Evolutionary conservation across 2,113 vertebrate genomes (phyloP).

Genomic region (Chionodraco myersi): DNA sequence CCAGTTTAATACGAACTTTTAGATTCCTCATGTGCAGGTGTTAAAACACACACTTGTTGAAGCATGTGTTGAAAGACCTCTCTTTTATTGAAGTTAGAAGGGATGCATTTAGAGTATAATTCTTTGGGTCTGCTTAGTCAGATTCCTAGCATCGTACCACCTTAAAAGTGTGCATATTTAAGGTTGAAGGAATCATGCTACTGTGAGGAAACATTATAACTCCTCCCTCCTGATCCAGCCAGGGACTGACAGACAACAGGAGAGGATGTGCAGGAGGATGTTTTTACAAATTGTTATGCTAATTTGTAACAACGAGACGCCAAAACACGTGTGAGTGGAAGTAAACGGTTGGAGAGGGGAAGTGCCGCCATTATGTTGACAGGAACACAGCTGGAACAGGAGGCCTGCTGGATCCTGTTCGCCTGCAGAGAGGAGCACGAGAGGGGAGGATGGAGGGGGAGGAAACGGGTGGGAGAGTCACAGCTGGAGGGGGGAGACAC

Average conservation of each 20-base stretch:
- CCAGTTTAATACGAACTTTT: background rate
- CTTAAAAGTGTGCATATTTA: background rate
- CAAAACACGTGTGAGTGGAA: slow-evolving; percentile 64
- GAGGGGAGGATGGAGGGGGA: slow-evolving; percentile 15
- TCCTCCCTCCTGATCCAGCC: slow-evolving; percentile 11
- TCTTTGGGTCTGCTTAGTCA: background rate
- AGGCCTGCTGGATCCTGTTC: slow-evolving; percentile 67
- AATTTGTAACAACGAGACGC: slow-evolving; percentile 47
- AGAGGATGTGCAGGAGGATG: slow-evolving; percentile 35
- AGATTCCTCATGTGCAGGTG: background rate
- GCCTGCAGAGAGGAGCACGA: slow-evolving; percentile 49
- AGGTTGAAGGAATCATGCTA: background rate
- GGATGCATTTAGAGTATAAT: background rate
- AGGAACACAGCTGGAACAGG: slow-evolving; percentile 47
- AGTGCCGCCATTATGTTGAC: slow-evolving; percentile 39
- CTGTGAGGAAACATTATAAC: slow-evolving; percentile 34
- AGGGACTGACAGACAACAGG: slow-evolving; percentile 49
- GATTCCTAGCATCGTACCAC: background rate
- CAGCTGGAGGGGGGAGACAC: slow-evolving; percentile 38
- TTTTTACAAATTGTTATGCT: slow-evolving; percentile 53
- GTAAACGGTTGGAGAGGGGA: slow-evolving; percentile 43
- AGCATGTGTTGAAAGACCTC: background rate
- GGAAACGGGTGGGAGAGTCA: slow-evolving; percentile 26
- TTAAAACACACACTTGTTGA: slow-evolving; percentile 3
- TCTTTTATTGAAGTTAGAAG: background rate